Conservation (phyloP, 2,888 invertebrate genomes). For the Parasteatoda lunata region DNA sequence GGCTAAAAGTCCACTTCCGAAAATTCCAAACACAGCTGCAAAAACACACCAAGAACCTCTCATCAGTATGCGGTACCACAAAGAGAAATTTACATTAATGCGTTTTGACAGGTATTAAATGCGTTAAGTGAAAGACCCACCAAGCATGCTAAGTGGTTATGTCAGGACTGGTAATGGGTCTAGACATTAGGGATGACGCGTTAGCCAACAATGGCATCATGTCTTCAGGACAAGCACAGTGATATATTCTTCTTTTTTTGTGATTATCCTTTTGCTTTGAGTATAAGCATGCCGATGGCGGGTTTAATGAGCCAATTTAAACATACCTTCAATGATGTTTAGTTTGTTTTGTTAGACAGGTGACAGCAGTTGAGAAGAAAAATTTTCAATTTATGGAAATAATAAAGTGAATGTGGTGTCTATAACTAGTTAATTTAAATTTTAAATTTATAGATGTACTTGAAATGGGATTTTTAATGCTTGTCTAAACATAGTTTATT, state of each 20-base stretch:
- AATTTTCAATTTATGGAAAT: too few species aligned
- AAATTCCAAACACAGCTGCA: constrained; percentile 70
- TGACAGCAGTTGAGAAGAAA: too few species aligned
- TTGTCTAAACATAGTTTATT: too few species aligned
- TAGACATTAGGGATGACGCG: neutral
- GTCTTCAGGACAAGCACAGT: neutral
- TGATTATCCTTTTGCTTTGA: neutral
- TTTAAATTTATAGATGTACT: too few species aligned
- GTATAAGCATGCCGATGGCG: neutral
- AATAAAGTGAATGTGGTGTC: too few species aligned
- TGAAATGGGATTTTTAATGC: too few species aligned
- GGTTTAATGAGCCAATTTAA: neutral
- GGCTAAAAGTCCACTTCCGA: constrained; percentile 69
- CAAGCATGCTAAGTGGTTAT: constrained; percentile 45
- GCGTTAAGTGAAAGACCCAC: constrained; percentile 50
- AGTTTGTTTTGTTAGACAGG: too few species aligned
- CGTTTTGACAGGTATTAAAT: constrained; percentile 59
- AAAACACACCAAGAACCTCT: constrained; percentile 9
- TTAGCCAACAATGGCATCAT: neutral
- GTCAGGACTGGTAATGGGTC: constrained; percentile 37
- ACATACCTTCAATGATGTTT: too few species aligned
- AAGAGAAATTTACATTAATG: constrained; percentile 26
- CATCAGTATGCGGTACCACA: constrained; percentile 42
- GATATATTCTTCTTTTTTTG: neutral
- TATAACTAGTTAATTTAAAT: too few species aligned